Conservation (phyloP, 2,113 vertebrate genomes). For the Limanda limanda region DNA sequence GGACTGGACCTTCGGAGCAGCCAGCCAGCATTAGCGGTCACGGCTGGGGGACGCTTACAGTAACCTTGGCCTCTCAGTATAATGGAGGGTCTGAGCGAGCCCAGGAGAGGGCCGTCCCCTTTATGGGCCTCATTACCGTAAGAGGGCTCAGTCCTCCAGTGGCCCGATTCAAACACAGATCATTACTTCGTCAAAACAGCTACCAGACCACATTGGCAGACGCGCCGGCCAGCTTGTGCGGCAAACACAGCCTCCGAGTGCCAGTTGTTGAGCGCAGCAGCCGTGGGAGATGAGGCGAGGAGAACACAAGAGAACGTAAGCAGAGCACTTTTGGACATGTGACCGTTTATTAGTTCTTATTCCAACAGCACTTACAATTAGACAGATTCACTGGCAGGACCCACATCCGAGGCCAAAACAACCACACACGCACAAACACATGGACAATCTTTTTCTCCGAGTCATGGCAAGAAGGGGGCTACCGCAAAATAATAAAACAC, state of each 20-base stretch:
- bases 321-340: slow-evolving; percentile 62
- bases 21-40: slow-evolving; percentile 69
- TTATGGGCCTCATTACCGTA: slow-evolving; percentile 74
- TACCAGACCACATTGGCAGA: slow-evolving; percentile 71
- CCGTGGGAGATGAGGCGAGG: slow-evolving; percentile 57
- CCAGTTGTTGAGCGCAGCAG: slow-evolving; percentile 54
- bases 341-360: slow-evolving; percentile 73
- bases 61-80: slow-evolving; percentile 70
- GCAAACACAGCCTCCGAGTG: slow-evolving; percentile 37
- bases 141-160: slow-evolving; percentile 66
- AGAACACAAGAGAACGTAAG: slow-evolving; percentile 53
- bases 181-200: slow-evolving; percentile 78
- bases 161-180: slow-evolving; percentile 71
- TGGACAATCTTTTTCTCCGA: slow-evolving; percentile 32
- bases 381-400: slow-evolving; percentile 57
- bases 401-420: slow-evolving; percentile 18
- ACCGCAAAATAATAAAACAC: slow-evolving; percentile 69
- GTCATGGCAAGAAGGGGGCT: slow-evolving; percentile 49
- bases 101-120: slow-evolving; percentile 61
- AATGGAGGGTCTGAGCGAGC: slow-evolving; percentile 69
- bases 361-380: slow-evolving; percentile 64
- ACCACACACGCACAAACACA: slow-evolving; percentile 29
- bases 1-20: slow-evolving; percentile 64
- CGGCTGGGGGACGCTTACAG: slow-evolving; percentile 73
- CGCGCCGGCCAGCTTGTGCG: slow-evolving; percentile 47